Evolutionary conservation across 2,888 invertebrate species (phyloP), one percentile per base, ranked within the genome.

Genomic region (Ecliptopera silaceata): DNA sequence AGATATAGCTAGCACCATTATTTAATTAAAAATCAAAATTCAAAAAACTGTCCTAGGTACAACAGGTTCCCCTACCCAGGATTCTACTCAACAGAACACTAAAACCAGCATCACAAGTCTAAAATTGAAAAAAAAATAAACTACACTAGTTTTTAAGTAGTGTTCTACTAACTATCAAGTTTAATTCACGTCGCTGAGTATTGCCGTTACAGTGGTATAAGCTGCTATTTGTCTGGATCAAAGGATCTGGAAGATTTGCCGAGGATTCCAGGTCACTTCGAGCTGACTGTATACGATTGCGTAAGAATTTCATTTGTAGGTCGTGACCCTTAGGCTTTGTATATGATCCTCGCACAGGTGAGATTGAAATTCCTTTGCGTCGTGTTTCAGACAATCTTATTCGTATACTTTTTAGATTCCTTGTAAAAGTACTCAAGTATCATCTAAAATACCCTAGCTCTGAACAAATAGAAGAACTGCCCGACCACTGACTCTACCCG

Each of bases 211-310:
- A 17, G 32, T 5, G 46, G 39, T 22, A 4, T 22, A 12, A 42
- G 42, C 12, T 43, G 32, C 42, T 31, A 48, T 70, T 69, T 64
- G 71, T 71, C 56, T 61, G 62, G 67, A 74, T 72, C 65, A 55
- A 50, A 38, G 59, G 62, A 66, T 66, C 59, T 44, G 34, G 42
- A 61, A 68, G 56, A 62, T 68, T 63, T 65, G 64, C 57, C 29
- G 60, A 48, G 55, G 64, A 54, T 59, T 53, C 58, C 64, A 49
- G 61, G 51, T 47, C 15, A 22, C 45, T 15, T 2, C 36, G 36
- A 36, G 15, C 15, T 36, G 42, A 42, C 15, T 52, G 46, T n/a
- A 22, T 46, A 58, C 66, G 13, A 12, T 58, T 53, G 63, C 51
- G 42, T 46, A 46, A 46, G 50, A 46, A 42, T 56, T 56, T 15